Percentiles rank a stretch among this genome's conserved stretches.
These are phyloP conservation scores for Coilia nasus DNA, from an alignment of 2,797 vertebrate genomes.

Conservation along the genomic window DNA sequence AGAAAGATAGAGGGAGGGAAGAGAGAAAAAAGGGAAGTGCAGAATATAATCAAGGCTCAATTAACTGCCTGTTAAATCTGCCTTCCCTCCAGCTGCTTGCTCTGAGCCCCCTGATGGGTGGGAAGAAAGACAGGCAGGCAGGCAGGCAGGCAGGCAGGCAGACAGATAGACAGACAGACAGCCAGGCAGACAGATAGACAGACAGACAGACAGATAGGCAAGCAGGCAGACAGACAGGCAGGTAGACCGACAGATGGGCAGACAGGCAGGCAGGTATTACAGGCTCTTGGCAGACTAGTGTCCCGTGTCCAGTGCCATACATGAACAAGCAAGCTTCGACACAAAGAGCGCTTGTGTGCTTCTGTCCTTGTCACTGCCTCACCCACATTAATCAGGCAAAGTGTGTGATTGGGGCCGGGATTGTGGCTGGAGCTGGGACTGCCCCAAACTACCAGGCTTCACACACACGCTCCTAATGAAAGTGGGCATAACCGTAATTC, in stretches of 20 bases:
- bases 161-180: too few relatives aligned
- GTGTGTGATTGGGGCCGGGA: not conserved
- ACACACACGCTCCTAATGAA: conserved; percentile 33
- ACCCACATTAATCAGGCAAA: conserved; percentile 39
- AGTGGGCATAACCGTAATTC: not conserved
- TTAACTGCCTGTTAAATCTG: conserved; percentile 54
- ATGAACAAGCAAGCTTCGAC: conserved; percentile 33
- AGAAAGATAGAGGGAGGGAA: not conserved
- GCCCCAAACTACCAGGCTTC: conserved; percentile 27
- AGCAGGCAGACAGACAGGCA: too few relatives aligned
- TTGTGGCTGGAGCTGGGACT: not conserved
- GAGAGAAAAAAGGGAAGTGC: not conserved
- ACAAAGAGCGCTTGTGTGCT: conserved; percentile 28
- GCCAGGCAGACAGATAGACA: too few relatives aligned
- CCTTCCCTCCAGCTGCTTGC: conserved; percentile 46
- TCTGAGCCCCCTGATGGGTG: conserved; percentile 29
- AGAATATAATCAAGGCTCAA: conserved; percentile 53
- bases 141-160: not conserved
- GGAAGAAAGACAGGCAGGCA: conserved; percentile 24
- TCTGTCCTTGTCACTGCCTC: conserved; percentile 16
- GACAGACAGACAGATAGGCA: too few relatives aligned
- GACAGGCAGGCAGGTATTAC: not conserved
- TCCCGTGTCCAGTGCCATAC: conserved; percentile 45
- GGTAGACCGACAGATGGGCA: not conserved
- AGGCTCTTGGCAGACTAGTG: conserved; percentile 35